These are phyloP conservation scores for Drosophila kurseongensis DNA, from an alignment of 1,140 invertebrate genomes.

Conservation along the genomic window DNA sequence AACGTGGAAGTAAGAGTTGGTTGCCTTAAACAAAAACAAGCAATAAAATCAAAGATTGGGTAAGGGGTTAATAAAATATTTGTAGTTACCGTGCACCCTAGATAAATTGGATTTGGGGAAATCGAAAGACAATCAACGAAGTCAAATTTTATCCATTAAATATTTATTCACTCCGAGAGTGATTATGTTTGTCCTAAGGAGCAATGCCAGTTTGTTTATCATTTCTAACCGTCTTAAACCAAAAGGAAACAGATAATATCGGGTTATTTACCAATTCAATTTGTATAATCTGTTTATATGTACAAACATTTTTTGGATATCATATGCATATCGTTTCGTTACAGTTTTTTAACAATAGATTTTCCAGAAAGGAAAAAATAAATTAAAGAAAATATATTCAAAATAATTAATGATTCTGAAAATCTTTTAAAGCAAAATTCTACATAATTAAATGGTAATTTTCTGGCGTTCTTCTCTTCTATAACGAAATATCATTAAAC, in stretches of 20 bases:
- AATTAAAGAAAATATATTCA: neutral
- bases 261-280: no score
- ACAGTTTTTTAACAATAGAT: no score
- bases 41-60: conserved; percentile 1
- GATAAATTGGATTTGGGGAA: neutral
- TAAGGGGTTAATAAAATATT: neutral
- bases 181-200: no score
- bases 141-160: neutral
- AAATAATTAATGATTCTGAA: neutral
- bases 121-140: neutral
- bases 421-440: neutral
- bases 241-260: no score
- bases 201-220: no score
- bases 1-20: conserved; percentile 35
- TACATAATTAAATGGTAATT: neutral
- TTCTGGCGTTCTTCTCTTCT: neutral
- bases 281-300: no score
- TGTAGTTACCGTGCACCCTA: neutral
- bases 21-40: neutral
- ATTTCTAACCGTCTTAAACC: no score
- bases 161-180: no score
- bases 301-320: no score
- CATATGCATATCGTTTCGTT: no score
- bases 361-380: no score
- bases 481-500: conserved; percentile 29